Conservation (phyloP, 2,888 invertebrate genomes). For the Xestia ashworthii region DNA sequence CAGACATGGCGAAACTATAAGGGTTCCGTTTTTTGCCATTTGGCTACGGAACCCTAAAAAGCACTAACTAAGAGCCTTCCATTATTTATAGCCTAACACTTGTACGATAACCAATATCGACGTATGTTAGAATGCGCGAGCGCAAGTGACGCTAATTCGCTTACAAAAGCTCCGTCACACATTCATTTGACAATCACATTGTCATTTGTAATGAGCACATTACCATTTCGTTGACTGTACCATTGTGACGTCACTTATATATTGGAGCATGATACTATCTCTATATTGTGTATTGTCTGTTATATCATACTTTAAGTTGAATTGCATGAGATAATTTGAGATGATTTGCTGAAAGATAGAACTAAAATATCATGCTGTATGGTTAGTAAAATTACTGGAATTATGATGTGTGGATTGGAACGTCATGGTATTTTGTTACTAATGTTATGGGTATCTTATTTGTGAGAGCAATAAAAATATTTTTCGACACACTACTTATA, state of each 20-base stretch:
- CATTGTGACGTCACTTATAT: conserved; percentile 45
- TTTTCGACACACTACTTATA: not conserved
- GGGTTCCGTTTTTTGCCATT: too few relatives aligned
- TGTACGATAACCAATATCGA: not conserved
- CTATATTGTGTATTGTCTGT: conserved; percentile 3
- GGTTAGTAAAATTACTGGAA: not conserved
- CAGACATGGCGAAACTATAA: too few relatives aligned
- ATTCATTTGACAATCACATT: conserved; percentile 42
- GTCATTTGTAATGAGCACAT: conserved; percentile 20
- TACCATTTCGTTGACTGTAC: not conserved
- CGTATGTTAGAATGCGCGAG: not conserved
- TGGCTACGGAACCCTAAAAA: too few relatives aligned
- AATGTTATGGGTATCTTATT: not conserved
- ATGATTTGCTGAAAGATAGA: not conserved
- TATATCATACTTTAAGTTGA: conserved; percentile 21
- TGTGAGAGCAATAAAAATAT: not conserved
- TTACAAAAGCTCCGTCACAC: conserved; percentile 36
- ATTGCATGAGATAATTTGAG: conserved; percentile 6
- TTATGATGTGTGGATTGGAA: not conserved
- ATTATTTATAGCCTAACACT: not conserved
- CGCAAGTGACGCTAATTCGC: conserved; percentile 45
- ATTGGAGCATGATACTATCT: conserved; percentile 8
- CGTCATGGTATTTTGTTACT: conserved; percentile 26
- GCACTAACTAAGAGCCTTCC: not conserved
- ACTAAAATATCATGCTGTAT: conserved; percentile 7